Base-by-base conservation (phyloP, 2,888 invertebrate genomes). In the Hydropsyche betteni region DNA sequence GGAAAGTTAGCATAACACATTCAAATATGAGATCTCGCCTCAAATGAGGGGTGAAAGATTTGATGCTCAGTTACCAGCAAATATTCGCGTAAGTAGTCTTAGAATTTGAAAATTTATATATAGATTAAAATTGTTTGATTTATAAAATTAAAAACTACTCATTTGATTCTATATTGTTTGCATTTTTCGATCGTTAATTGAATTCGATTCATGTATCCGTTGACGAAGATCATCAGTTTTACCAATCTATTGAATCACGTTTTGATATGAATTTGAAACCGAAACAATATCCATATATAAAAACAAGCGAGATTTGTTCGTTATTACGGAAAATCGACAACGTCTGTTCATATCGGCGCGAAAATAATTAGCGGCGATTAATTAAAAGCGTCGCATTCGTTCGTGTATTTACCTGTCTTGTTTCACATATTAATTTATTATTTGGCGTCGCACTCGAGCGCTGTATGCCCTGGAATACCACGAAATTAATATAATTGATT, bases 401-500 rank as follows among this genome's bases (percentile, higher is more conserved):
- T 73, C 68, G 24, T 2, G 51, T 50, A 74, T 73, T 77, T 74
- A 16, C 70, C 51, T 64, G 76, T 64, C 78, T 24, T 68, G 68
- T 74, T 38, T 10, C 34, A 69, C 69, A 76, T 76, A 78, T 78
- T 69, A 78, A 78, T 78, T 78, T 75, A 78, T 78, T 78, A 76
- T 76, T 76, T 78, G 68, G 75, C 53, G 58, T 51, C 52, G 16
- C 75, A 75, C 76, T 76, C 76, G 75, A 78, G 69, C 55, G 75
- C 78, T 71, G 74, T 77, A 74, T 76, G 77, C 61, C 70, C 33
- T 12, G 51, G 24, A 50, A 55, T 55, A 77, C 68, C 69, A 33
- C 53, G 52, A 76, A 76, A 78, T 78, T 76, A 74, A 75, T 76
- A 75, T 74, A 76, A 78, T 78, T 78, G 78, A 78, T 78, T 78